Evolutionary conservation across 2,888 invertebrate genomes (phyloP), one percentile per base, ranked within the genome.

Genomic region (Ichneumon xanthorius): DNA sequence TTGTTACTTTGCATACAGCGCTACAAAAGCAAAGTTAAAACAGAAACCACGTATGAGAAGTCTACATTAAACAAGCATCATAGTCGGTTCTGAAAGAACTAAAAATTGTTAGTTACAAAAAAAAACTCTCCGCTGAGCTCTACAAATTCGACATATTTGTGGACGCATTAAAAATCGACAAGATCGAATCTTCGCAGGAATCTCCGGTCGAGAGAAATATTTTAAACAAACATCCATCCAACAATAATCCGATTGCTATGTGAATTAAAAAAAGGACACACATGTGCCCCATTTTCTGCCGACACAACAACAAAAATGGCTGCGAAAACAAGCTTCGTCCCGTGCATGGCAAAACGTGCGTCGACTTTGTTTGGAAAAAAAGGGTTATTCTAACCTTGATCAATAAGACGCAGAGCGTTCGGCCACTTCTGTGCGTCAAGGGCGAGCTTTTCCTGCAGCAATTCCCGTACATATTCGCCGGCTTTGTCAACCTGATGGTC

Each of bases 391-490:
- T 90, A 95, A 97, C 97, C 97, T 95, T 96, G 96, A 91, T 97
- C 97, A 89, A 97, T 95, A 61, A 97, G 95, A 87, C 96, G 95
- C 40, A 95, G 95, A 7, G 96, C 96, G 89, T 97, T 95, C 22
- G 97, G 96, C 93, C 96, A 96, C 92, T 96, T 97, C 68, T 92
- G 91, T 4, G 90, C 85, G 72, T 95, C 95, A 88, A 95, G 94
- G 89, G 95, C 96, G 88, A 97, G 94, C 93, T 97, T 97, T 91
- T 97, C 97, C 71, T 96, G 95, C 84, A 97, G 92, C 82, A 97
- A 95, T 92, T 97, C 97, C 30, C 96, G 95, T 92, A 97, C 96
- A 92, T 97, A 97, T 94, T 97, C 97, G 79, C 95, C 96, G 92
- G 97, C 96, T 94, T 97, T 97, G 92, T 96, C 96, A 88, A 96